Percentiles rank a stretch among this genome's conserved stretches.
Conservation (phyloP, 2,888 invertebrate species). For the Pollenia amentaria region DNA sequence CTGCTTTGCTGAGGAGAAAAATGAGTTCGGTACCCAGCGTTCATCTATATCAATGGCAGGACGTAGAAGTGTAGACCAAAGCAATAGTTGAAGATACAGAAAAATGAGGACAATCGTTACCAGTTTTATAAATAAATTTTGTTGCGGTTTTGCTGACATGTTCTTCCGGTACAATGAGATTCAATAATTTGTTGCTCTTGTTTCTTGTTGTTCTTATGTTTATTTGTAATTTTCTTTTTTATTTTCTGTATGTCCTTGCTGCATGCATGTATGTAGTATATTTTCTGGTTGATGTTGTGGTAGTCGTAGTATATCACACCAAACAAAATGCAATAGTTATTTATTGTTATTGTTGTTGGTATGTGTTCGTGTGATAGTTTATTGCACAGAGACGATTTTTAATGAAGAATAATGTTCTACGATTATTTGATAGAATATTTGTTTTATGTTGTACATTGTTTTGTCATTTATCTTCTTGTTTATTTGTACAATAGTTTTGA, state of each 20-base stretch:
- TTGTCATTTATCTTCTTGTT: not conserved
- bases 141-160: slow-evolving; percentile 70
- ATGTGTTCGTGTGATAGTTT: slow-evolving; percentile 9
- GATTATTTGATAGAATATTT: slow-evolving; percentile 57
- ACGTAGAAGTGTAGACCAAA: slow-evolving; percentile 75
- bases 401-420: slow-evolving; percentile 64
- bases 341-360: slow-evolving; percentile 60
- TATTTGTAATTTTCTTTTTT: not conserved
- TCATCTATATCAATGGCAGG: slow-evolving; percentile 71
- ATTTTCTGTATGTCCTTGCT: not conserved
- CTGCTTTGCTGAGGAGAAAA: slow-evolving; percentile 72
- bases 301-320: slow-evolving; percentile 53
- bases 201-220: slow-evolving; percentile 34
- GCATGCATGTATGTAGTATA: no score
- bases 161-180: slow-evolving; percentile 64
- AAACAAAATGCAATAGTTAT: slow-evolving; percentile 60
- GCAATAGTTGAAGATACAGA: slow-evolving; percentile 74
- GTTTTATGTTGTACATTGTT: slow-evolving; percentile 11
- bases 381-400: slow-evolving; percentile 43
- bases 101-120: slow-evolving; percentile 66
- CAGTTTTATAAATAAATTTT: slow-evolving; percentile 67
- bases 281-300: slow-evolving; percentile 55
- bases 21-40: slow-evolving; percentile 75
- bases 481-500: not conserved
- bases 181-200: slow-evolving; percentile 55